These are phyloP conservation scores for Sturnira hondurensis DNA, from an alignment of 2,113 vertebrate species.

Conservation along the genomic window DNA sequence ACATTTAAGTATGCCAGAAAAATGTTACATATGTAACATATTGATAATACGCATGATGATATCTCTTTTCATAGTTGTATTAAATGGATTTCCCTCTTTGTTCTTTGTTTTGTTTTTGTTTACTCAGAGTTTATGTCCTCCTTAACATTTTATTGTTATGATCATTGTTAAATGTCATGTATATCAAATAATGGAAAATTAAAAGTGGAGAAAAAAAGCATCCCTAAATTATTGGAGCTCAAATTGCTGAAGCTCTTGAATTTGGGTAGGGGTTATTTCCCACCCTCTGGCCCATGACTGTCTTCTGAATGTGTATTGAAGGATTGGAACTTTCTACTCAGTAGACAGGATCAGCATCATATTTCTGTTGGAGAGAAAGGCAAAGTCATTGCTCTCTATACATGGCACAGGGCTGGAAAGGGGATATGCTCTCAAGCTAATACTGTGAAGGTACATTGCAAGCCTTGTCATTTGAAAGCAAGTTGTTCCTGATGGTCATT, in stretches of 20 bases:
- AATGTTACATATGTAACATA: neutral
- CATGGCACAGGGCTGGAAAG: neutral
- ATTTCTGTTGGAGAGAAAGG: neutral
- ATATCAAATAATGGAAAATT: neutral
- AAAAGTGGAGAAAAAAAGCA: neutral
- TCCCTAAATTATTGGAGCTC: neutral
- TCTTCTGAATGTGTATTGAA: neutral
- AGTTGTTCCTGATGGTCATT: neutral
- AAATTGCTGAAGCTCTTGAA: neutral
- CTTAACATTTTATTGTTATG: neutral
- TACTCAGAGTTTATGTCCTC: neutral
- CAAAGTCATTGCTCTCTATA: neutral
- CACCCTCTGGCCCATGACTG: neutral
- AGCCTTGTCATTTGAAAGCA: neutral
- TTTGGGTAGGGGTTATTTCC: neutral
- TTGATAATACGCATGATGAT: neutral
- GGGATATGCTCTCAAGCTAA: neutral
- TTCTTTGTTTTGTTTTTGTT: neutral
- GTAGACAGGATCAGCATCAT: rapidly evolving
- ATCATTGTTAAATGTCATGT: neutral
- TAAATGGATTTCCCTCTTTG: neutral
- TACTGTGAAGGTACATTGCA: neutral
- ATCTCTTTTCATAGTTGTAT: neutral
- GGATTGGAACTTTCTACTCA: neutral
- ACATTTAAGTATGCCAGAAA: neutral